Base-by-base conservation (phyloP, 2,113 vertebrate species). In the Anseranas semipalmata region DNA sequence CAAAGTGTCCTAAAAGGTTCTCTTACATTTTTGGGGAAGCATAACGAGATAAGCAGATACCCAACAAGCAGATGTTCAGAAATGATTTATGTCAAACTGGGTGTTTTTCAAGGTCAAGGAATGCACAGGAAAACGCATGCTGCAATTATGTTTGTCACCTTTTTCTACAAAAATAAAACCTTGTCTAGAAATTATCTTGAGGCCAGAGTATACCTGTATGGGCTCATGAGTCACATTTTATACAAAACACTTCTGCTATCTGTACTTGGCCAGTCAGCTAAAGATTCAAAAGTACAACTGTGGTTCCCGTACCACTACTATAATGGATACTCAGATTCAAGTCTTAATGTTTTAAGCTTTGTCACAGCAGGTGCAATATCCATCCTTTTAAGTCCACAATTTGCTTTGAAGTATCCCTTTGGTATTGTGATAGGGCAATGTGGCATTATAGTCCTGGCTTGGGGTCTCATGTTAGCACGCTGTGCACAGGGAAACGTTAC, bases 131-230 rank as follows among this genome's bases (percentile, higher is more conserved):
- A 87, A 72, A 84, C 48, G 60, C 76, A 78, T 68, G 83, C 65
- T 95, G 56, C 32, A 66, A 55, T 88, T 28, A 82, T 1, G 1
- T 48, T 65, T 82, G 60, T 81, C 79, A 89, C 86, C 77, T 80
- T 84, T 68, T 41, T 55, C 88, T 93, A 73, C 90, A 95, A 95
- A 96, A 94, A 87, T 78, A 92, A 93, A 93, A 79, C 73, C 74
- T 75, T 74, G 90, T 70, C 50, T 62, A 27, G 73, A 81, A 65
- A n/a, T 60, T 37, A 37, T 75, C 73, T 48, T 16, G 58, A 85
- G 84, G 58, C 73, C 0, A 0, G 63, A 79, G 79, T 53, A 78
- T 35, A 48, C 8, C 27, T 46, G 39, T 14, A 24, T 0, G 2
- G 67, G 82, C 53, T 82, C 3, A 0, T 24, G 59, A 78, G 76